Conservation (phyloP, 2,113 vertebrate genomes). For the Etheostoma spectabile region DNA sequence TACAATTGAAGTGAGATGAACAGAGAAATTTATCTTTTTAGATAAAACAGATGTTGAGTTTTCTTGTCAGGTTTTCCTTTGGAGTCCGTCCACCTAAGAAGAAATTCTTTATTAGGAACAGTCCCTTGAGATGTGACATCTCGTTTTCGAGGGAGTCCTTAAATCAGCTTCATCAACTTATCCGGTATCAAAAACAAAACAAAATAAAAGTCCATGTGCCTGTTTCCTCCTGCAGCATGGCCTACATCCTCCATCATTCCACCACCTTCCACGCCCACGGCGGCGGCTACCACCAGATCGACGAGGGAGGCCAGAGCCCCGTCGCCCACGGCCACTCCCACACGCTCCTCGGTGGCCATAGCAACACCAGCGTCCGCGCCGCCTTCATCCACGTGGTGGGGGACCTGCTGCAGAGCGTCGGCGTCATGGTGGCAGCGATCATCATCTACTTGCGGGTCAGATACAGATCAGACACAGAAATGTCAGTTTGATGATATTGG, state of each 20-base stretch:
- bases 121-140: too few relatives aligned
- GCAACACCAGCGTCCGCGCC: conserved; percentile 93
- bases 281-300: conserved; percentile 90
- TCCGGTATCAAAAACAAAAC: too few relatives aligned
- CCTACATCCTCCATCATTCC: conserved; percentile 94
- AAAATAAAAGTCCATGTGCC: not conserved
- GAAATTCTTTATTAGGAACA: too few relatives aligned
- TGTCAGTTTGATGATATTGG: conserved; percentile 8
- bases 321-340: conserved; percentile 70
- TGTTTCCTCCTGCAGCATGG: conserved; percentile 87
- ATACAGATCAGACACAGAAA: conserved; percentile 47
- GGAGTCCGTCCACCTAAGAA: too few relatives aligned
- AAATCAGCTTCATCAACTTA: too few relatives aligned
- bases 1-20: too few relatives aligned
- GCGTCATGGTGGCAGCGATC: conserved; percentile 92
- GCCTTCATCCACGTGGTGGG: conserved; percentile 97
- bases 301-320: conserved; percentile 82
- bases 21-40: too few relatives aligned
- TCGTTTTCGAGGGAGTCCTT: too few relatives aligned
- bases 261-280: conserved; percentile 86
- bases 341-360: conserved; percentile 77
- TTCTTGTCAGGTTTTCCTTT: too few relatives aligned
- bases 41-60: too few relatives aligned
- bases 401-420: conserved; percentile 95
- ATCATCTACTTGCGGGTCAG: conserved; percentile 97